Evolutionary conservation across 2,113 vertebrate species (phyloP).

Genomic region (Pelobates fuscus): DNA sequence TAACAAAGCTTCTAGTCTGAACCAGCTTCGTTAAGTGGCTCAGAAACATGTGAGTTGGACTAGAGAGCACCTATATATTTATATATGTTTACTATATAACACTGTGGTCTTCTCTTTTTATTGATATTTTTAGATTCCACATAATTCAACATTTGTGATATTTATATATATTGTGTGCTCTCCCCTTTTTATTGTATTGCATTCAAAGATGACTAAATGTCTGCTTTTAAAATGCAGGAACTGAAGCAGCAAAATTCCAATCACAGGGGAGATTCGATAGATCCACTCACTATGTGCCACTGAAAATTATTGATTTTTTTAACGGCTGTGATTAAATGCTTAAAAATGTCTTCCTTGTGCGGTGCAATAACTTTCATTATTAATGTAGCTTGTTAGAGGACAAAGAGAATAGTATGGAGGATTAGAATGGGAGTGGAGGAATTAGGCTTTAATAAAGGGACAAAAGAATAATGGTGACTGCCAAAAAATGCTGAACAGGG

Average conservation of each 20-base stretch:
- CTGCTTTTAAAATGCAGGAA: slow-evolving; percentile 39
- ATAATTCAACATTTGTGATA: no score
- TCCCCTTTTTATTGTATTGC: no score
- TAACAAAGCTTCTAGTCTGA: no score
- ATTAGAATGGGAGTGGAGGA: slow-evolving; percentile 19
- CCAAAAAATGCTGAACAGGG: background rate
- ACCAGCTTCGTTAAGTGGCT: no score
- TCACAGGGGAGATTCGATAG: slow-evolving; percentile 44
- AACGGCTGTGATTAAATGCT: slow-evolving; percentile 44
- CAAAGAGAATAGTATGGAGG: slow-evolving; percentile 36
- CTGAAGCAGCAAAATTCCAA: slow-evolving; percentile 45
- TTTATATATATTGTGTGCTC: no score
- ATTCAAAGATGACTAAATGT: no score
- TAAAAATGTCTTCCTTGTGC: slow-evolving; percentile 44
- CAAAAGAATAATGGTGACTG: background rate
- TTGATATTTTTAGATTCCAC: no score
- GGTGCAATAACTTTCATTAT: slow-evolving; percentile 43
- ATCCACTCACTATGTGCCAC: slow-evolving; percentile 41
- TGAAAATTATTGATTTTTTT: slow-evolving; percentile 49
- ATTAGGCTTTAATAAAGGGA: slow-evolving; percentile 19
- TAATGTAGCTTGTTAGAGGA: slow-evolving; percentile 32
- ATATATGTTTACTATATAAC: no score
- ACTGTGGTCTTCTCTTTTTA: no score
- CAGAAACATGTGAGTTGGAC: no score
- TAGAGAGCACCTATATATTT: no score